Conservation (phyloP, 2,797 vertebrate species). For the Manis pentadactyla region DNA sequence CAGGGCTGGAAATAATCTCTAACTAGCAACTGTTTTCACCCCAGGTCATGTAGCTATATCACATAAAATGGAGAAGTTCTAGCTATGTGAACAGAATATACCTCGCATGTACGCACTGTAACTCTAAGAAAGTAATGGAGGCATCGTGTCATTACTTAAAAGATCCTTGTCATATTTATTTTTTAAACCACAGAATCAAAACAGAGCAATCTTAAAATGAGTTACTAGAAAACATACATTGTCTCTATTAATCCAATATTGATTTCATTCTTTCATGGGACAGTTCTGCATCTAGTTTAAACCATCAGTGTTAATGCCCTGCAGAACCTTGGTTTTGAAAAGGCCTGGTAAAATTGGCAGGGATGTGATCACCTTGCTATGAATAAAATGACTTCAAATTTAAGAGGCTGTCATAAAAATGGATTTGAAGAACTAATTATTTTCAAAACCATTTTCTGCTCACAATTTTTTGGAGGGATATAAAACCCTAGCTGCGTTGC, state of each 20-base stretch:
- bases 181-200: constrained; percentile 46
- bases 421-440: constrained; percentile 7
- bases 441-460: neutral
- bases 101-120: neutral
- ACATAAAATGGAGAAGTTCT: constrained; percentile 49
- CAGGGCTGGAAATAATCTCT: constrained; percentile 71
- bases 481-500: neutral
- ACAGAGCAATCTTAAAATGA: constrained; percentile 42
- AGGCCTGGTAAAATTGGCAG: neutral
- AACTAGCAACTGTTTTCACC: constrained; percentile 53
- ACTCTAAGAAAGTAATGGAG: neutral
- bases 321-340: neutral
- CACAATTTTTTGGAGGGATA: neutral
- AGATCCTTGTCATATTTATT: constrained; percentile 34
- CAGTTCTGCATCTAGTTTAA: neutral
- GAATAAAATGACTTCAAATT: neutral
- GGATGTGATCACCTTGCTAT: rapidly evolving
- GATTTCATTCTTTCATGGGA: neutral
- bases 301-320: neutral
- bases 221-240: neutral
- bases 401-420: neutral
- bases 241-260: neutral
- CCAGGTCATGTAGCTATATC: constrained; percentile 37
- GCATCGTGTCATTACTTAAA: neutral
- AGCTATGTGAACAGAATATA: neutral